Percentiles rank a stretch among this genome's conserved stretches.
Conservation (phyloP, 2,797 vertebrate species). For the Avahi laniger region DNA sequence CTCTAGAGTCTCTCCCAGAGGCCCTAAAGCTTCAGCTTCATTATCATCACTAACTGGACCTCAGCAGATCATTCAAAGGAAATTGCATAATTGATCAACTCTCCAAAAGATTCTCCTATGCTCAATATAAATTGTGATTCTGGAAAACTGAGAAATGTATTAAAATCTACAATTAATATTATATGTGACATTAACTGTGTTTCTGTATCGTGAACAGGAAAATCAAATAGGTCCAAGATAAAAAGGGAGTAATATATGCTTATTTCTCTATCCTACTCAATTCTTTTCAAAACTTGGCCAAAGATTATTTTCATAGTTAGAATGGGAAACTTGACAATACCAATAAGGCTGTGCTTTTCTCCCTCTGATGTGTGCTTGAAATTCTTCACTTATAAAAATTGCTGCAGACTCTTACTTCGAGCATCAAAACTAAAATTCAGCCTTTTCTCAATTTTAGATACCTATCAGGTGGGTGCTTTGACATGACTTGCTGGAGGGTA, state of each 20-base stretch:
- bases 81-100: neutral
- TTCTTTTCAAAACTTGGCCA: neutral
- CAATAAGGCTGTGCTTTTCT: neutral
- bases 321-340: neutral
- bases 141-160: neutral
- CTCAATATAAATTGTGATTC: neutral
- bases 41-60: neutral
- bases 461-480: neutral
- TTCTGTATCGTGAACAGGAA: neutral
- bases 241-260: neutral
- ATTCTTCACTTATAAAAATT: neutral
- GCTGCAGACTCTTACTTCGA: neutral
- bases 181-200: neutral
- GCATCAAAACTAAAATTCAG: neutral
- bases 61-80: neutral
- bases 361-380: neutral
- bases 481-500: neutral
- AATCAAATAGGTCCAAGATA: constrained; percentile 25
- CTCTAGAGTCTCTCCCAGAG: neutral
- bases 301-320: neutral
- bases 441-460: neutral
- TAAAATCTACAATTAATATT: constrained; percentile 33
- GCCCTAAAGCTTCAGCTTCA: neutral
- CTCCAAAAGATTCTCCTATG: neutral
- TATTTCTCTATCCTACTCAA: neutral